phyloP scores from a whole-genome alignment of 2,797 vertebrate genomes.

The Sternotherus odoratus region DNA sequence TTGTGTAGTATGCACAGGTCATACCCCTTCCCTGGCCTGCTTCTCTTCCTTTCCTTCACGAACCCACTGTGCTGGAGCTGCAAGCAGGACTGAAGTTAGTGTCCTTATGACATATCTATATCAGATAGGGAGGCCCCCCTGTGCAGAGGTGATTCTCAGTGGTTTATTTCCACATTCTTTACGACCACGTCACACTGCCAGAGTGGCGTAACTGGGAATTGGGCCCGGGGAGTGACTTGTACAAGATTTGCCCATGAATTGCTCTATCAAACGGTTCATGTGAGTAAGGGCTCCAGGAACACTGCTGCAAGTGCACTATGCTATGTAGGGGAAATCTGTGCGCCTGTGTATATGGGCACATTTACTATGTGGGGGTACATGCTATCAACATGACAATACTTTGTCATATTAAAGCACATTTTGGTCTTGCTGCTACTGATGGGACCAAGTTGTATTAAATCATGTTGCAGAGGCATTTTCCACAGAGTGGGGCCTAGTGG shows the following conservation, averaged over 20 bases:
- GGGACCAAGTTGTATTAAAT: background rate
- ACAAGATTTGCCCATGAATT: constrained; percentile 38
- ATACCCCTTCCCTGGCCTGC: background rate
- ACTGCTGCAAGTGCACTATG: no score
- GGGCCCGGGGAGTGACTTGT: background rate
- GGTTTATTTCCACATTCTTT: background rate
- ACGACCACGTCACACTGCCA: background rate
- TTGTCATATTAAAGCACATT: background rate
- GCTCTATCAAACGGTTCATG: constrained; percentile 44
- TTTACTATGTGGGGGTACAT: background rate
- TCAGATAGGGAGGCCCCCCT: background rate
- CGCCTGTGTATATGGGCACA: background rate
- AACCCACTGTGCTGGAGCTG: background rate
- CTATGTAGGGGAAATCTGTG: no score
- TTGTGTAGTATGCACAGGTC: background rate
- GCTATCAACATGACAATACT: background rate
- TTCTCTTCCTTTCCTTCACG: background rate
- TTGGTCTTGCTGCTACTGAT: background rate
- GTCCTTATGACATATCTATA: background rate
- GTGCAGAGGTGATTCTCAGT: background rate
- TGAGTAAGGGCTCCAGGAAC: no score
- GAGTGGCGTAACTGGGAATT: background rate
- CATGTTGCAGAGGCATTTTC: background rate
- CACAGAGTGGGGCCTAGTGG: background rate
- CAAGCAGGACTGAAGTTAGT: background rate